Evolutionary conservation across 1,140 invertebrate species (phyloP), one percentile per base, ranked within the genome.

Genomic region (Pissodes strobi): DNA sequence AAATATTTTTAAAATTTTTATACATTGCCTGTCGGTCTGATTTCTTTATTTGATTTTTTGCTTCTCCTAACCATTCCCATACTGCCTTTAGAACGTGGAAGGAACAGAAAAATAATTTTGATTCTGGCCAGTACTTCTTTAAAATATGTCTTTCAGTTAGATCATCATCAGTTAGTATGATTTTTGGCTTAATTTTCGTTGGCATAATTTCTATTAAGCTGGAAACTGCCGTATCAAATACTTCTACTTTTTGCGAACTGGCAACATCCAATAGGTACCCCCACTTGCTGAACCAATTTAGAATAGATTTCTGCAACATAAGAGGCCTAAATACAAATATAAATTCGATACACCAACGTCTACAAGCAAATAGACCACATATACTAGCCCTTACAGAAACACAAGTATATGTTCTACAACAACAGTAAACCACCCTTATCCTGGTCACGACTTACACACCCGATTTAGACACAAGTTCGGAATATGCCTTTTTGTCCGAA

Each of bases 61-160:
- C 13, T 4, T 4, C n/a, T n/a, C 13, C 8, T 10, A 56, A 15
- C 55, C 55, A 43, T 48, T 25, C 48, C 55, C 55, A 58, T 52
- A 15, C 9, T 48, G 55, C 55, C 25, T 58, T 58, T 23, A 49
- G 21, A 13, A 58, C 55, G 39, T 58, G 55, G 34, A 58, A 58
- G 3, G 41, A 18, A 15, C 55, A 58, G 12, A 58, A 19, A 3
- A 58, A 19, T 58, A 58, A 49, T 49, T 4, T 18, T 17, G 55
- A 6, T 3, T 58, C n/a, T 10, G 55, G 39, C 55, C 41, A 58
- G 34, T 58, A 23, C 48, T 58, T 48, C 34, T 58, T 58, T 23
- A 58, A 17, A 17, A 58, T 19, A 19, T 58, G 52, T 58, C 41
- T 48, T 48, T 58, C 55, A 12, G 6, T 19, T 8, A 58, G 4